A percentile compares a stretch with the other conserved stretches of the same genome.
These are phyloP conservation scores for Ormia ochracea DNA, from an alignment of 2,888 invertebrate genomes.

Conservation along the genomic window DNA sequence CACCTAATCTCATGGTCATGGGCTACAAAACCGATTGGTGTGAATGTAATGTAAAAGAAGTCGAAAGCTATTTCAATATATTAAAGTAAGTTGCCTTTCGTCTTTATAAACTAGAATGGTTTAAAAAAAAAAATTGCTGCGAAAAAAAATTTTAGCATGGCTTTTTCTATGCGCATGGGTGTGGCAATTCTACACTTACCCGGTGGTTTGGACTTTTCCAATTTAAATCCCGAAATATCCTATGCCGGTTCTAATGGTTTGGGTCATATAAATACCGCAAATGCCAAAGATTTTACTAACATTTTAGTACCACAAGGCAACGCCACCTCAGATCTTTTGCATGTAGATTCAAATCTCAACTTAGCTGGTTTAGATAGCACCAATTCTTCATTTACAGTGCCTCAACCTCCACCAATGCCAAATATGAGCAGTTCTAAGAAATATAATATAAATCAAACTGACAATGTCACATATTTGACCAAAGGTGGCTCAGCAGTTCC, in stretches of 20 bases:
- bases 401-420: slow-evolving; percentile 72
- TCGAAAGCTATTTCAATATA: slow-evolving; percentile 94
- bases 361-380: slow-evolving; percentile 78
- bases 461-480: slow-evolving; percentile 79
- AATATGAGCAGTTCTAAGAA: slow-evolving; percentile 69
- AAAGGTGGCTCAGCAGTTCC: slow-evolving; percentile 81
- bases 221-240: slow-evolving; percentile 71
- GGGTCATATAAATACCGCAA: slow-evolving; percentile 69
- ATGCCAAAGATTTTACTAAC: slow-evolving; percentile 72
- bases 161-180: slow-evolving; percentile 93
- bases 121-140: not conserved
- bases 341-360: slow-evolving; percentile 85
- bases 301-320: slow-evolving; percentile 70
- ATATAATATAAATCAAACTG: slow-evolving; percentile 69
- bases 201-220: slow-evolving; percentile 90
- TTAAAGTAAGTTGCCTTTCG: slow-evolving; percentile 85
- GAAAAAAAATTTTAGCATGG: slow-evolving; percentile 82
- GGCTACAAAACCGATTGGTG: slow-evolving; percentile 96
- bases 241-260: slow-evolving; percentile 65
- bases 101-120: not conserved
- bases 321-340: slow-evolving; percentile 78
- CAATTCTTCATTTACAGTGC: slow-evolving; percentile 69
- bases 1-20: slow-evolving; percentile 95
- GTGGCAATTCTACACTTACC: slow-evolving; percentile 91
- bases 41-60: slow-evolving; percentile 83